Base-by-base conservation (phyloP, 2,113 vertebrate genomes). In the Daubentonia madagascariensis region DNA sequence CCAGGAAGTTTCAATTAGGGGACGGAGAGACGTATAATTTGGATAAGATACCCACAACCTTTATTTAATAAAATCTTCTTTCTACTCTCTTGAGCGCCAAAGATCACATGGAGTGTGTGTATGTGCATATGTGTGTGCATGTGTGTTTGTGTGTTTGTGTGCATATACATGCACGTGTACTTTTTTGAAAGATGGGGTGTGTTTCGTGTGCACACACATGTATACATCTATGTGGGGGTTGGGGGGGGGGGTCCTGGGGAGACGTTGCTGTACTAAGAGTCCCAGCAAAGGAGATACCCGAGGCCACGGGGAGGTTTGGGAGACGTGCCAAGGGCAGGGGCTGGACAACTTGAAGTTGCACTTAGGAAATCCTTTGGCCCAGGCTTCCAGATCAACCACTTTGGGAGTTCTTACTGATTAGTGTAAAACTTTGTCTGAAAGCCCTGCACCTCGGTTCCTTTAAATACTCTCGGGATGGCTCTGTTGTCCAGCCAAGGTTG, bases 161-260 rank as follows among this genome's bases (percentile, higher is more conserved):
- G 1, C 25, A 52, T 45, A 10, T n/a, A 6, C 23, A 4, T 76
- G 3, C 18, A 12, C 0, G 3, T 13, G 1, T 40, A 3, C 6
- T 13, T 52, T 23, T 75, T 37, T 75, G 30, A 57, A 50, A 57
- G n/a, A 54, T 1, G 8, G 57, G 54, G 30, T 30, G 30, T 32
- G 13, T 23, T 22, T 1, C 67, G 48, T 61, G 10, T 43, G 50
- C 37, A 25, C 17, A 14, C 14, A 1, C 16, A 16, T 30, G 11
- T n/a, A 3, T 45, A 16, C 22, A 5, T 40, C 17, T 30, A 14
- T 40, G 14, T 3, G 54, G 23, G 48, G 35, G 17, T n/a, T 8
- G 0, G 7, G 10, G 23, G 16, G 23, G 40, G 9, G 30, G 40
- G 13, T 90, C 40, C 48, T 67, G 35, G 32, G 30, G 85, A 89